Evolutionary conservation across 2,797 vertebrate species (phyloP).

Genomic region (Pantherophis vulpinus): DNA sequence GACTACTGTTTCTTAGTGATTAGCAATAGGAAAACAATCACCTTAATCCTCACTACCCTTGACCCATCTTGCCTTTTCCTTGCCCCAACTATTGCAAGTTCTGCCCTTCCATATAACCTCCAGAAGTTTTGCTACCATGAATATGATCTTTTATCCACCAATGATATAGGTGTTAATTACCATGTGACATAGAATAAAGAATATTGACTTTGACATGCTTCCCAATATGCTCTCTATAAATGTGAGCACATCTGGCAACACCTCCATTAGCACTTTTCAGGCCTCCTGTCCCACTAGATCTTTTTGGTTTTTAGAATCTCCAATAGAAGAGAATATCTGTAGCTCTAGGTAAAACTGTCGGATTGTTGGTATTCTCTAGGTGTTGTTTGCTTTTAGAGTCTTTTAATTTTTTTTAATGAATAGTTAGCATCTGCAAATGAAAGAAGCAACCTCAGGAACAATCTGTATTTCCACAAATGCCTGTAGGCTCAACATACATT

Average conservation of each 20-base stretch:
- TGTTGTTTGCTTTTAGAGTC: background rate
- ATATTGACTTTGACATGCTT: background rate
- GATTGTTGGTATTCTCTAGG: background rate
- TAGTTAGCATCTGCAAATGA: background rate
- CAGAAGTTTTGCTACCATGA: background rate
- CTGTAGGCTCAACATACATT: background rate
- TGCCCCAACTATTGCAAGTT: background rate
- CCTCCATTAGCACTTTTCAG: background rate
- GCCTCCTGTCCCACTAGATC: background rate
- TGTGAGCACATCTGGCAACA: background rate
- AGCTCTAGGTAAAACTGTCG: background rate
- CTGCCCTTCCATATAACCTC: background rate
- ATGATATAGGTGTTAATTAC: background rate
- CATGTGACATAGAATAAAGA: background rate
- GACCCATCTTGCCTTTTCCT: no score
- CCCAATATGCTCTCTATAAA: background rate
- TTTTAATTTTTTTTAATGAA: background rate
- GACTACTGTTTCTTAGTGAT: no score
- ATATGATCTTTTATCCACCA: background rate
- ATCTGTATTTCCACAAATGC: background rate
- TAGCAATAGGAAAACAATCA: no score
- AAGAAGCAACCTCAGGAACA: background rate
- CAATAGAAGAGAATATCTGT: background rate
- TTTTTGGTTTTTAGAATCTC: background rate
- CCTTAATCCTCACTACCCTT: no score